These are phyloP conservation scores for Tragelaphus imberbis DNA, from an alignment of 2,113 vertebrate species.

Conservation along the genomic window DNA sequence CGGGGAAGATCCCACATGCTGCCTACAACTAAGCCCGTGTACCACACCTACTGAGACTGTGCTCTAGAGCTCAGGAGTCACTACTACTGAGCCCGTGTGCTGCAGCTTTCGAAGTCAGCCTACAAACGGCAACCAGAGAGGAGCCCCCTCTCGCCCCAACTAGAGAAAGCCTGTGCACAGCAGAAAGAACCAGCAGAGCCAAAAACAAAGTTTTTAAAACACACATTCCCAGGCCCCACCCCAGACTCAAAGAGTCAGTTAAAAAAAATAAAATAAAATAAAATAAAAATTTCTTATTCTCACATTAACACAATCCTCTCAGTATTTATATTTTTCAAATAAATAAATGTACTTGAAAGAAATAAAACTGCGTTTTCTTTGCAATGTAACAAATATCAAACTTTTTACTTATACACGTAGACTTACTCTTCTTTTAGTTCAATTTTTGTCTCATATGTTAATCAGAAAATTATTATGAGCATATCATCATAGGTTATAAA, in stretches of 20 bases:
- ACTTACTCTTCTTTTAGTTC: neutral
- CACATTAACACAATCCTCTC: neutral
- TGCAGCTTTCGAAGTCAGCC: rapidly evolving
- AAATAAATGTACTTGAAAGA: neutral
- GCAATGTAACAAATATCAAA: neutral
- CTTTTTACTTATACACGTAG: neutral
- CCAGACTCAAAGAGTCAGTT: neutral
- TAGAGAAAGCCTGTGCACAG: neutral
- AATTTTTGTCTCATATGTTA: neutral
- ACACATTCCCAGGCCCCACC: neutral
- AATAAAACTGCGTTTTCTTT: neutral
- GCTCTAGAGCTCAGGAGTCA: neutral
- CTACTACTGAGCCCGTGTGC: neutral
- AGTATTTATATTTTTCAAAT: neutral
- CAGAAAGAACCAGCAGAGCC: neutral
- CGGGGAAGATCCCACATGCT: neutral
- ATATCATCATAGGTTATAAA: neutral
- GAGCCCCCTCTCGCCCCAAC: rapidly evolving
- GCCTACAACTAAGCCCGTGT: neutral
- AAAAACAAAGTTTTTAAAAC: neutral
- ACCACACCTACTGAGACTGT: neutral
- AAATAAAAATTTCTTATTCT: neutral
- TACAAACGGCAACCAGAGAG: neutral
- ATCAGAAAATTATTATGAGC: neutral
- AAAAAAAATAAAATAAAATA: no score